These are phyloP conservation scores for Drosophila cracens DNA, from an alignment of 2,888 invertebrate genomes.

Conservation along the genomic window DNA sequence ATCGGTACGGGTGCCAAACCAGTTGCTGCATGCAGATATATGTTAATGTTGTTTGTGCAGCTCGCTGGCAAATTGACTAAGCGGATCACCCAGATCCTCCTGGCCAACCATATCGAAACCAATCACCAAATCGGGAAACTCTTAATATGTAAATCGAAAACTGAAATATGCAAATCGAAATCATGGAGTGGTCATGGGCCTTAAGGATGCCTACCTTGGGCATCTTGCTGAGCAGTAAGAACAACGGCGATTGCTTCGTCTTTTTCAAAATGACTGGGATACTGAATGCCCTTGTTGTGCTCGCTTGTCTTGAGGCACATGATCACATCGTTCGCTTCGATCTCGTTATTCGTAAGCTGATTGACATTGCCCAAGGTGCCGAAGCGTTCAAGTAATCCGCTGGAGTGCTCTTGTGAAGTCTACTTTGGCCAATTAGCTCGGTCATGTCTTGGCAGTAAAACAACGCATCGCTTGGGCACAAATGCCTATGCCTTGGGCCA, in stretches of 20 bases:
- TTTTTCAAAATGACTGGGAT: slow-evolving; percentile 86
- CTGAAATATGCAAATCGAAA: neutral
- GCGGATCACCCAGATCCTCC: slow-evolving; percentile 89
- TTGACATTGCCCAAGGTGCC: slow-evolving; percentile 86
- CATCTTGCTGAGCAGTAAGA: slow-evolving; percentile 88
- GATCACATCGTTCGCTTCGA: slow-evolving; percentile 86
- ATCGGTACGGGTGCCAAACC: slow-evolving; percentile 89
- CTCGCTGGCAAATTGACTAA: slow-evolving; percentile 87
- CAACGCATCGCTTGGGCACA: neutral
- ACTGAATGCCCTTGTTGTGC: slow-evolving; percentile 86
- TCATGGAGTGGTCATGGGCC: slow-evolving; percentile 88
- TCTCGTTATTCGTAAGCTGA: slow-evolving; percentile 86
- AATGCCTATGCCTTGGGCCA: neutral
- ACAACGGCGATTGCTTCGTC: slow-evolving; percentile 88
- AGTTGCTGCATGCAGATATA: slow-evolving; percentile 93
- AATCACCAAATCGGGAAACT: slow-evolving; percentile 88
- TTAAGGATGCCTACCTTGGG: slow-evolving; percentile 92
- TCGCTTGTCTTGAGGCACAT: slow-evolving; percentile 87
- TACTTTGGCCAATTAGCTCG: slow-evolving; percentile 28
- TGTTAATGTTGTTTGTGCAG: slow-evolving; percentile 86
- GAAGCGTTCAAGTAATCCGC: slow-evolving; percentile 84
- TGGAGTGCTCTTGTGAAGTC: slow-evolving; percentile 43
- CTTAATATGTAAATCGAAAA: slow-evolving; percentile 25
- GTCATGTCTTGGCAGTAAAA: neutral
- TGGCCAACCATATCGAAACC: slow-evolving; percentile 93